Percentiles rank a stretch among this genome's conserved stretches.
phyloP scores from a whole-genome alignment of 2,888 invertebrate genomes.

The Drymonia ruficornis region DNA sequence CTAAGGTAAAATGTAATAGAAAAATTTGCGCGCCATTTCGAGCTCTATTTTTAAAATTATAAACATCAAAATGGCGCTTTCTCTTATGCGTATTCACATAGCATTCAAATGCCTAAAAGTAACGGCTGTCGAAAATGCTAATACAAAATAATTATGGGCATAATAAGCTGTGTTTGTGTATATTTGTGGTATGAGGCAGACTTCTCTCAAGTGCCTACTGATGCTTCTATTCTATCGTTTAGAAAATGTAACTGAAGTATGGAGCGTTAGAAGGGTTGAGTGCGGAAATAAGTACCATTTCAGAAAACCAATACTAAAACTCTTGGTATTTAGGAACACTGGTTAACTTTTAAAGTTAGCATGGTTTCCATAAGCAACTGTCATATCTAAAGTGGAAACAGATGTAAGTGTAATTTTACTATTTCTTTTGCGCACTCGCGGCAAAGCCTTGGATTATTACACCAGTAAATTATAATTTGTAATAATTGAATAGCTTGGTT shows the following conservation, averaged over 20 bases:
- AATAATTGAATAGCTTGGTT: slow-evolving; percentile 42
- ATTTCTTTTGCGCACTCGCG: slow-evolving; percentile 35
- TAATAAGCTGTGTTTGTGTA: slow-evolving; percentile 18
- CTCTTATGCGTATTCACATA: too few relatives aligned
- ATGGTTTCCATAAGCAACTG: background rate
- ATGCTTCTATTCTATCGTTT: slow-evolving; percentile 50
- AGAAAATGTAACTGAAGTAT: slow-evolving; percentile 42
- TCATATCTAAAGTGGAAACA: slow-evolving; percentile 4
- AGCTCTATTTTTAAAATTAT: slow-evolving; percentile 11
- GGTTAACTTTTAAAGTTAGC: background rate
- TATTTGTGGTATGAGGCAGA: slow-evolving; percentile 30
- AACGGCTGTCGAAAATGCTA: slow-evolving; percentile 21
- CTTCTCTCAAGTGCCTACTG: slow-evolving; percentile 60
- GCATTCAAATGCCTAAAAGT: slow-evolving; percentile 24
- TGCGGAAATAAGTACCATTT: slow-evolving; percentile 28
- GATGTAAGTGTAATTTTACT: slow-evolving; percentile 11
- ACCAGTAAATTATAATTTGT: slow-evolving; percentile 44
- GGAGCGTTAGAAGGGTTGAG: slow-evolving; percentile 31
- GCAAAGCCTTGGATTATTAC: slow-evolving; percentile 55
- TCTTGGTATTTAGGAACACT: background rate
- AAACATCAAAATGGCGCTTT: background rate
- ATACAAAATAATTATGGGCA: slow-evolving; percentile 20
- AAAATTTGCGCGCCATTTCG: slow-evolving; percentile 11
- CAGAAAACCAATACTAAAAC: background rate
- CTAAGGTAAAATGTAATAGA: slow-evolving; percentile 35